Conservation (phyloP, 2,888 invertebrate genomes). For the Melinaea marsaeus region DNA sequence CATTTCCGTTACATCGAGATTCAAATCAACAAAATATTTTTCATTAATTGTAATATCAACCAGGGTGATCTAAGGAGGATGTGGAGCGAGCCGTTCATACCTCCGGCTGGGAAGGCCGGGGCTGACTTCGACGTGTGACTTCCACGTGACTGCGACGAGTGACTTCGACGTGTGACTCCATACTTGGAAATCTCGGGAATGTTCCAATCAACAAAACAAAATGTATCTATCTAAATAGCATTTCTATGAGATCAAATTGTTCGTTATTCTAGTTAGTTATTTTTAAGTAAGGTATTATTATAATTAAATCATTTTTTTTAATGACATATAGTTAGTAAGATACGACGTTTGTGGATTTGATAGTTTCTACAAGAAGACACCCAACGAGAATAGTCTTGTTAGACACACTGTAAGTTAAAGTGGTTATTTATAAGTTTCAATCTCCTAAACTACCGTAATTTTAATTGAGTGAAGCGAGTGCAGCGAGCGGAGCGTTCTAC, state of each 20-base stretch:
- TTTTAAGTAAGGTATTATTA: constrained; percentile 4
- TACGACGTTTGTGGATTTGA: no score
- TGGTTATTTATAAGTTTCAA: no score
- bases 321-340: no score
- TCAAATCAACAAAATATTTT: background rate
- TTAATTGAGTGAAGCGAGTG: no score
- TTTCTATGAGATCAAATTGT: background rate
- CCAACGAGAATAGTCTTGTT: no score
- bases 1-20: no score
- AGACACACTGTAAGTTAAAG: no score
- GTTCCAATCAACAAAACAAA: no score
- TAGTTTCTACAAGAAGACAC: no score
- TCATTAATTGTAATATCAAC: background rate
- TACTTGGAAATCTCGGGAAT: no score
- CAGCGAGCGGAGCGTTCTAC: no score
- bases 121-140: constrained; percentile 75
- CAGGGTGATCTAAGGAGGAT: constrained; percentile 97
- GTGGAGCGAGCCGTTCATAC: constrained; percentile 98
- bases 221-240: background rate
- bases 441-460: no score
- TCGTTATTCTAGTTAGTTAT: constrained; percentile 1
- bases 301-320: background rate
- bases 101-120: constrained; percentile 82
- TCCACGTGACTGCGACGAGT: constrained; percentile 67
- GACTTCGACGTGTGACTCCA: constrained; percentile 36